A percentile compares a stretch with the other conserved stretches of the same genome.
phyloP scores from a whole-genome alignment of 2,797 vertebrate species.

The Anabacerthia variegaticeps region DNA sequence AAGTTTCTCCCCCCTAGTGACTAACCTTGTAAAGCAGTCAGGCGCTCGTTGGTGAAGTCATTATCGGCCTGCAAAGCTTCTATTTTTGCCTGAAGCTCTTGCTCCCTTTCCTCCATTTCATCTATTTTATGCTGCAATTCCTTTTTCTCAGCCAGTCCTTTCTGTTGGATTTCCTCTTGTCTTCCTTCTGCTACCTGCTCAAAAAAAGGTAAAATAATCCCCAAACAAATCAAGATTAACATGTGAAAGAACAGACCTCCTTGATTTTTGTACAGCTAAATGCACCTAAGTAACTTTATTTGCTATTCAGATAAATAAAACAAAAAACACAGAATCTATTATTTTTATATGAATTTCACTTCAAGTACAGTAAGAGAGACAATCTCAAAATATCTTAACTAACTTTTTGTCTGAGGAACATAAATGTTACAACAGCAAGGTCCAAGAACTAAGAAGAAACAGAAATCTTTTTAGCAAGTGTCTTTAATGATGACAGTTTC shows the following conservation, averaged over 20 bases:
- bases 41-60: slow-evolving; percentile 97
- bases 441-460: not conserved
- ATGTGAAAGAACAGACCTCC: not conserved
- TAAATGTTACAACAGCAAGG: not conserved
- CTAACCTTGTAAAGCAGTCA: slow-evolving; percentile 94
- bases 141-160: slow-evolving; percentile 90
- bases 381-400: not conserved
- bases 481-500: not conserved
- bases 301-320: not conserved
- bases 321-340: not conserved
- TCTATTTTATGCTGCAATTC: slow-evolving; percentile 92
- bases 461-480: not conserved
- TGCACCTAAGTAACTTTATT: rapidly evolving
- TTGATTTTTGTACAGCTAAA: not conserved
- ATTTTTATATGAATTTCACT: not conserved
- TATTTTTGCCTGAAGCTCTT: slow-evolving; percentile 96
- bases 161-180: slow-evolving; percentile 94
- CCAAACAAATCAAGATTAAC: not conserved
- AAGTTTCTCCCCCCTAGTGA: slow-evolving; percentile 32
- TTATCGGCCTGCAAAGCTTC: slow-evolving; percentile 98
- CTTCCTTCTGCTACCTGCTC: slow-evolving; percentile 88
- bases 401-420: not conserved
- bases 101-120: slow-evolving; percentile 99
- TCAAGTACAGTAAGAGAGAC: not conserved
- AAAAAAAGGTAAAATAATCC: not conserved